Conservation (phyloP, 2,113 vertebrate genomes). For the Crotophaga sulcirostris region DNA sequence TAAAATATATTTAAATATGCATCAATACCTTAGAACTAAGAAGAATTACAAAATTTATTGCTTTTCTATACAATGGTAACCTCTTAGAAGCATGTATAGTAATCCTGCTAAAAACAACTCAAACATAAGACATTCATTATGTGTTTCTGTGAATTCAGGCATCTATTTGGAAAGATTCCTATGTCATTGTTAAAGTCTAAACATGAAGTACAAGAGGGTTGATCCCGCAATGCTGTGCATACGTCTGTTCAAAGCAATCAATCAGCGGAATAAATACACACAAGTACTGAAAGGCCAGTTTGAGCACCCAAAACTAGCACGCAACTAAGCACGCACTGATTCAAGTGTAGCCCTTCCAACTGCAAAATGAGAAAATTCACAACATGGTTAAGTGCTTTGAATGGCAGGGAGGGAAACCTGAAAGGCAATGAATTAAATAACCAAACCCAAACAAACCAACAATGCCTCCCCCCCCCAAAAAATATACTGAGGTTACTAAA, state of each 20-base stretch:
- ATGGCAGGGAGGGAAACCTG: neutral
- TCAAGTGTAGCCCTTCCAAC: neutral
- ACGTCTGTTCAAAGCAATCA: neutral
- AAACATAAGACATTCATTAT: neutral
- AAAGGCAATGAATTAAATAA: neutral
- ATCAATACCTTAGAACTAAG: neutral
- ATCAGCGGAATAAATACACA: neutral
- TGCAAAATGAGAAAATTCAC: neutral
- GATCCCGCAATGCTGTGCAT: neutral
- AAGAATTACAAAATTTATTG: conserved; percentile 4
- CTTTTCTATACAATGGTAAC: conserved; percentile 26
- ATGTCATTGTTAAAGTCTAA: neutral
- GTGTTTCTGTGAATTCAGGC: neutral
- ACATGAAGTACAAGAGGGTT: neutral
- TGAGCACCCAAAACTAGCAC: neutral
- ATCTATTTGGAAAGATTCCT: neutral
- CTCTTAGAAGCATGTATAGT: neutral
- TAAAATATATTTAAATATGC: neutral
- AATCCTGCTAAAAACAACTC: neutral
- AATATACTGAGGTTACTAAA: neutral
- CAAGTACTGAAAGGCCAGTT: neutral
- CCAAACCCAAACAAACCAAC: neutral
- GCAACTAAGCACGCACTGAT: neutral
- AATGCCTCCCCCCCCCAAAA: neutral
- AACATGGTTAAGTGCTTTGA: neutral